Conservation (phyloP, 2,113 vertebrate species). For the Oostethus manadensis region DNA sequence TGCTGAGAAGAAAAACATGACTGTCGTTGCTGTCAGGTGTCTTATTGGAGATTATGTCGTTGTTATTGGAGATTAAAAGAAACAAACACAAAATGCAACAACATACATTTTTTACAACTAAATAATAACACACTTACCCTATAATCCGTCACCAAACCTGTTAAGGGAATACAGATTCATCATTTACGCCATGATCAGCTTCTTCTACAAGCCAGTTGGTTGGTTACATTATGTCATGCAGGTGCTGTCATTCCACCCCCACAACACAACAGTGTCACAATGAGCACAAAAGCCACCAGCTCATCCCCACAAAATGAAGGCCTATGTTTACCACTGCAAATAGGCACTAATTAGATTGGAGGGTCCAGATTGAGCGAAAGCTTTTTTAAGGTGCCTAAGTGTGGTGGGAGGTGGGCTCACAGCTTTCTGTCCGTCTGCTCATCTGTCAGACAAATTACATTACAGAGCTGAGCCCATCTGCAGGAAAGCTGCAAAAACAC, state of each 20-base stretch:
- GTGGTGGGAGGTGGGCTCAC: slow-evolving; percentile 26
- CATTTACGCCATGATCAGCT: background rate
- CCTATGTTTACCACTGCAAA: slow-evolving; percentile 43
- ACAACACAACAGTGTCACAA: slow-evolving; percentile 16
- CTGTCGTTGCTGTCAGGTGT: background rate
- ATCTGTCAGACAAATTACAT: slow-evolving; percentile 56
- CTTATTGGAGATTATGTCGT: no score
- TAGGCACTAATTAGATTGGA: slow-evolving; percentile 68
- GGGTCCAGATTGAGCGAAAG: slow-evolving; percentile 36
- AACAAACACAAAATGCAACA: no score
- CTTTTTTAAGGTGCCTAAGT: slow-evolving; percentile 36
- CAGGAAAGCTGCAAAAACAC: background rate
- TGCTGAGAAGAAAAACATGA: slow-evolving; percentile 70
- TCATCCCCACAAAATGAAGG: slow-evolving; percentile 37
- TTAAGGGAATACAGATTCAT: slow-evolving; percentile 31
- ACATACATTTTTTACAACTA: background rate
- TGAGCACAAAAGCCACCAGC: slow-evolving; percentile 14
- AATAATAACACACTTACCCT: slow-evolving; percentile 74
- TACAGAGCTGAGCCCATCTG: slow-evolving; percentile 44
- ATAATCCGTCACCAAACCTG: slow-evolving; percentile 93
- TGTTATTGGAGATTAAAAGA: no score
- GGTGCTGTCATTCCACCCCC: slow-evolving; percentile 25
- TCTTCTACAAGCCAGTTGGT: background rate
- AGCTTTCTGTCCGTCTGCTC: slow-evolving; percentile 24
- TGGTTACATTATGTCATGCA: slow-evolving; percentile 15